Conservation (phyloP, 2,113 vertebrate genomes). For the Edolisoma coerulescens region DNA sequence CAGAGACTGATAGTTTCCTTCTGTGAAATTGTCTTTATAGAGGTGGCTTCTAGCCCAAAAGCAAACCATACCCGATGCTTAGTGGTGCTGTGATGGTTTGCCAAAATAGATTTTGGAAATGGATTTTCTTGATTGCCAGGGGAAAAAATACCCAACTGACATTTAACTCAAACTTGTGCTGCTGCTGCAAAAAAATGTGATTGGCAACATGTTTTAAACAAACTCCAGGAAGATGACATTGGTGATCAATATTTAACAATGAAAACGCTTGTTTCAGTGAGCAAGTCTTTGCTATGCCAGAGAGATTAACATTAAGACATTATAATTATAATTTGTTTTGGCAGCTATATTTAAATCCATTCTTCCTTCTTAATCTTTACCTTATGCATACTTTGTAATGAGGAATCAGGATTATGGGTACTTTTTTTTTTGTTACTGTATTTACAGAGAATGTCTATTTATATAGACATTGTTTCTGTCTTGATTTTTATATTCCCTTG, state of each 20-base stretch:
- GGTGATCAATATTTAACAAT: not conserved
- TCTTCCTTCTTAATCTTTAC: not conserved
- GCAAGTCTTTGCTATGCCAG: not conserved
- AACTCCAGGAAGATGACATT: not conserved
- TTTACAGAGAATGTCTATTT: not conserved
- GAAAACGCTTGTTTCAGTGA: not conserved
- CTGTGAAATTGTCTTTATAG: not conserved
- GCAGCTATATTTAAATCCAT: not conserved
- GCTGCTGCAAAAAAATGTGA: not conserved
- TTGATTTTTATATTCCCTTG: not conserved
- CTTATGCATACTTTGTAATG: not conserved
- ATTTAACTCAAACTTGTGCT: not conserved
- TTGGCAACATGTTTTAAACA: not conserved
- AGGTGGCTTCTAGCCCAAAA: not conserved
- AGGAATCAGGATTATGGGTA: not conserved
- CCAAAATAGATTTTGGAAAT: not conserved
- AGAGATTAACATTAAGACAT: not conserved
- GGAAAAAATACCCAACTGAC: not conserved
- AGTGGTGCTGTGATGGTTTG: not conserved
- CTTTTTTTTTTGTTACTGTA: not conserved
- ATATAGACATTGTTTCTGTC: not conserved
- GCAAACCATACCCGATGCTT: not conserved
- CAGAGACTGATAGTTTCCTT: not conserved
- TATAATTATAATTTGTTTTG: not conserved
- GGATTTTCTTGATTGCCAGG: not conserved